A percentile compares a stretch with the other conserved stretches of the same genome.
phyloP scores from a whole-genome alignment of 2,797 vertebrate species.

The Sylvia borin region DNA sequence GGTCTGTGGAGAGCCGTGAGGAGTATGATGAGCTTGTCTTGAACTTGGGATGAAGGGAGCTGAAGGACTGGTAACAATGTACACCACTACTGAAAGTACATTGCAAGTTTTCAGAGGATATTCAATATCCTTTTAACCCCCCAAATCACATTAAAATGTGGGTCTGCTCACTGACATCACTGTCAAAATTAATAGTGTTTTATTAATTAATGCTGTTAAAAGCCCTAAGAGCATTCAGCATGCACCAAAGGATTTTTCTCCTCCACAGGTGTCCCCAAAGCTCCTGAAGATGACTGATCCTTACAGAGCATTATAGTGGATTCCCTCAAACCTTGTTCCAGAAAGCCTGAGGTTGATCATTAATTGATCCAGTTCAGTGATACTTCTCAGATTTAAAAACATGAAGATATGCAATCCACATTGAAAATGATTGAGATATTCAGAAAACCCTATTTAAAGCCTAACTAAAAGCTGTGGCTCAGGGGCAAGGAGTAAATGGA shows the following conservation, averaged over 20 bases:
- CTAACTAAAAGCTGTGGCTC: background rate
- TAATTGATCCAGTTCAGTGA: background rate
- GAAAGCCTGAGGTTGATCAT: background rate
- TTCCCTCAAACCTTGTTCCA: background rate
- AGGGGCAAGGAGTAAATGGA: background rate
- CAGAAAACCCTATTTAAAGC: background rate
- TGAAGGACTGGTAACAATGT: background rate
- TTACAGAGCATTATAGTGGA: background rate
- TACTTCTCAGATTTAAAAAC: background rate
- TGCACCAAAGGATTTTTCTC: background rate
- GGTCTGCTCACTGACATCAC: background rate
- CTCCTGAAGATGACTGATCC: background rate
- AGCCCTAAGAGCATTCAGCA: background rate
- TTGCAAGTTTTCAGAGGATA: background rate
- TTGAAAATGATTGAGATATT: background rate
- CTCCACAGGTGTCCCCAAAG: background rate
- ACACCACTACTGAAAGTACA: background rate
- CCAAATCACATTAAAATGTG: background rate
- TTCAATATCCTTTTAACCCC: background rate
- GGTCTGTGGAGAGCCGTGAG: background rate
- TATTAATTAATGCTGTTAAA: background rate
- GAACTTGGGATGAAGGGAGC: background rate
- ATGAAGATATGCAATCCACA: rapidly evolving
- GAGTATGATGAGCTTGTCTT: background rate
- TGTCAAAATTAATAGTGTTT: background rate